These are phyloP conservation scores for Acanthococcus lagerstroemiae DNA, from an alignment of 2,888 invertebrate species.

Conservation along the genomic window DNA sequence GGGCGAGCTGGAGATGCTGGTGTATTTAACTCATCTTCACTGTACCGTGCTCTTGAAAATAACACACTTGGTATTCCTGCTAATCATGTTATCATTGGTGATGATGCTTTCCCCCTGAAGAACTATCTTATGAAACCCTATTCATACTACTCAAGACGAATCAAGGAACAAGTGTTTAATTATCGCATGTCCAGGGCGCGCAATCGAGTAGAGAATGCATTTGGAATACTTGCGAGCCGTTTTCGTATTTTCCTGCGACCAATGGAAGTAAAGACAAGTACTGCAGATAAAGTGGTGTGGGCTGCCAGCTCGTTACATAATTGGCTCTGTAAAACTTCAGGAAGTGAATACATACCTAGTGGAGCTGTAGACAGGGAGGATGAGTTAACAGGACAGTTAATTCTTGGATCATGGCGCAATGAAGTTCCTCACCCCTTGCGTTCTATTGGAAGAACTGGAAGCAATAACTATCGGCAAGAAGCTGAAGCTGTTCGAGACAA, in stretches of 20 bases:
- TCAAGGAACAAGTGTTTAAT: conserved; percentile 5
- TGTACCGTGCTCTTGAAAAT: not conserved
- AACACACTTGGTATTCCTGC: not conserved
- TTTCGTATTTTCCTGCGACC: not conserved
- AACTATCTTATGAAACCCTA: conserved; percentile 10
- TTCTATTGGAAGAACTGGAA: not conserved
- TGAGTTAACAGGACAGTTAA: not conserved
- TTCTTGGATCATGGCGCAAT: not conserved
- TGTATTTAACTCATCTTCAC: conserved; percentile 5
- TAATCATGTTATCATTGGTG: conserved; percentile 19
- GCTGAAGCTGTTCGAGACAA: not conserved
- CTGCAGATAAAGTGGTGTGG: not conserved
- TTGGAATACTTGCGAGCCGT: not conserved
- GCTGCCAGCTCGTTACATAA: not conserved
- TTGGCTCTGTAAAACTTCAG: not conserved
- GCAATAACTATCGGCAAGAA: not conserved
- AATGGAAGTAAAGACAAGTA: not conserved
- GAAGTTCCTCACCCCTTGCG: not conserved
- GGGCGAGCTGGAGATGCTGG: conserved; percentile 14
- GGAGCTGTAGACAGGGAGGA: not conserved
- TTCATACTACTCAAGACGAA: not conserved
- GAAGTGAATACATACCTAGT: not conserved
- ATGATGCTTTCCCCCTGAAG: conserved; percentile 17
- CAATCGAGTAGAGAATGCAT: not conserved
- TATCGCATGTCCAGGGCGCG: not conserved